Base-by-base conservation (phyloP, 2,888 invertebrate genomes). In the Carabus problematicus region DNA sequence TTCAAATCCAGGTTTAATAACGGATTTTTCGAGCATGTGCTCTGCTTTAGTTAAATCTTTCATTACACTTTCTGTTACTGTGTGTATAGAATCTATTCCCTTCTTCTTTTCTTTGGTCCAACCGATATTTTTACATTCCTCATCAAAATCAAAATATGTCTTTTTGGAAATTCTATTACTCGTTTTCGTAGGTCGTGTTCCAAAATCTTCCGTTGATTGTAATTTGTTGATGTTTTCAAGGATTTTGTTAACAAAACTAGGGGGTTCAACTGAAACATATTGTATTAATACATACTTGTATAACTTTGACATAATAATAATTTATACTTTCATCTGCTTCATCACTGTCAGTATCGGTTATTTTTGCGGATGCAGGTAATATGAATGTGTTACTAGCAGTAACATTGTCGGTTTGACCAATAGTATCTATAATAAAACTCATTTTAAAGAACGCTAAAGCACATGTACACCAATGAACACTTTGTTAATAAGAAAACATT, bases 1-100 rank as follows among this genome's bases (percentile, higher is more conserved):
- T 75, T 92, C 91, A 75, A 91, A 86, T 0, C 89, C 90, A 0
- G 89, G 86, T 59, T 85, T 84, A 69, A 91, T 78, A 1, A 84
- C 83, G 52, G 89, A 88, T 71, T 88, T 90, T 74, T 87, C 80
- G 81, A 92, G 83, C 70, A 88, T 80, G 72, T 88, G 84, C 3
- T 86, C 85, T 47, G 85, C 79, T 75, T 87, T 82, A 1, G 84
- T 81, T 3, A 77, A 75, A 2, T 85, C 82, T 4, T 83, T 74
- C 7, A 81, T 80, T 0, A 85, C 82, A 64, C 84, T 81, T 1
- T 84, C 75, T 71, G 82, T 82, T 8, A 84, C 83, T 1, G 82
- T 82, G 42, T 84, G 82, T 64, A 76, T 52, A 67, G 82, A 81
- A 42, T 82, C 73, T 73, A 83, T 82, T 1, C 82, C 81, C 74